These are phyloP conservation scores for Margaritifera margaritifera DNA, from an alignment of 2,888 invertebrate genomes.

Conservation along the genomic window DNA sequence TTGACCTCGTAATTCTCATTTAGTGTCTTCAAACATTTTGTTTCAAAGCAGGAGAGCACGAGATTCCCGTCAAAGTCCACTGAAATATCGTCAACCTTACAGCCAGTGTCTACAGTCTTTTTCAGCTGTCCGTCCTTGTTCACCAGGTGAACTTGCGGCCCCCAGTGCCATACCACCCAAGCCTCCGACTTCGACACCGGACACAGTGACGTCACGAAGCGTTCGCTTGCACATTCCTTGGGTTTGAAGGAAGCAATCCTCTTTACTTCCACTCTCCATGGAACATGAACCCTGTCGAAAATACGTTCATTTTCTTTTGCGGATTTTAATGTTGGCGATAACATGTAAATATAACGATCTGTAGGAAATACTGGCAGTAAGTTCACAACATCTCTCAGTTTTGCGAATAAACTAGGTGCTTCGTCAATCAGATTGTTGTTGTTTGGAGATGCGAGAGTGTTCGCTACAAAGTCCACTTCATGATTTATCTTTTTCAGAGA, in stretches of 20 bases:
- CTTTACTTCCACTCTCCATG: constrained; percentile 38
- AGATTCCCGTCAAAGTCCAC: constrained; percentile 24
- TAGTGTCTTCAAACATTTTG: constrained; percentile 27
- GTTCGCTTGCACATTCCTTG: constrained; percentile 29
- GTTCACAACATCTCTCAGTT: constrained; percentile 8
- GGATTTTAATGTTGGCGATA: constrained; percentile 10
- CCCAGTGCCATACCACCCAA: constrained; percentile 43
- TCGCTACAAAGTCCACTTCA: constrained; percentile 15
- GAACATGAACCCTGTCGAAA: constrained; percentile 23
- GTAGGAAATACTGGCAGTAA: constrained; percentile 20
- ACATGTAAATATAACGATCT: constrained; percentile 23
- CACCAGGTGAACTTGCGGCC: constrained; percentile 28
- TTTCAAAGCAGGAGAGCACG: constrained; percentile 31
- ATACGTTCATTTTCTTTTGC: constrained; percentile 25
- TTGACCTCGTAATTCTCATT: constrained; percentile 20
- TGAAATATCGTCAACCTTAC: constrained; percentile 38
- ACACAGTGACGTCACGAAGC: constrained; percentile 39
- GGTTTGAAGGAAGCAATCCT: constrained; percentile 31
- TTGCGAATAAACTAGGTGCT: constrained; percentile 10
- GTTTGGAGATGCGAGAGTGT: constrained; percentile 15
- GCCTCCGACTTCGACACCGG: constrained; percentile 20
- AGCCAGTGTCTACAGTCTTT: constrained; percentile 24
- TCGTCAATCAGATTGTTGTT: constrained; percentile 16
- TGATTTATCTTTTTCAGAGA: constrained; percentile 22
- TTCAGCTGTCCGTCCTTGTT: constrained; percentile 31